phyloP scores from a whole-genome alignment of 2,113 vertebrate species.

The Alaudala cheleensis region DNA sequence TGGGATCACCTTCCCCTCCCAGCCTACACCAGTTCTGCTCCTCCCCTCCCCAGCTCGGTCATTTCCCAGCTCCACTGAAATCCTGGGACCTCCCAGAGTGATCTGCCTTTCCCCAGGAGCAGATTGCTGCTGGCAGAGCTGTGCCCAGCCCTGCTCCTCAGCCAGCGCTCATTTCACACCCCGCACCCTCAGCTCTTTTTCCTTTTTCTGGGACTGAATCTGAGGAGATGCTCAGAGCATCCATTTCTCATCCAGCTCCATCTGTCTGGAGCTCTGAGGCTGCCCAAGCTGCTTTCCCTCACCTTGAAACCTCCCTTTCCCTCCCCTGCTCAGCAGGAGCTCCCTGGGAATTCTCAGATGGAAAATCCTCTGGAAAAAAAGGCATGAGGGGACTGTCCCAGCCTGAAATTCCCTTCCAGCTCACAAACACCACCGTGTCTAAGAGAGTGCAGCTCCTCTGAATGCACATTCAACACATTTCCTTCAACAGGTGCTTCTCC shows the following conservation, averaged over 20 bases:
- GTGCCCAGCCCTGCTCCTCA: not conserved
- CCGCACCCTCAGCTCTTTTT: not conserved
- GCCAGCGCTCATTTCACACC: not conserved
- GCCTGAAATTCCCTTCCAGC: not conserved
- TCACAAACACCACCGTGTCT: not conserved
- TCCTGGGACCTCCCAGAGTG: not conserved
- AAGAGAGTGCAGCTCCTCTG: not conserved
- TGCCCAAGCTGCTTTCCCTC: not conserved
- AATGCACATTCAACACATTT: not conserved
- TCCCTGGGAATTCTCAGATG: constrained; percentile 12
- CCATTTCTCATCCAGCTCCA: not conserved
- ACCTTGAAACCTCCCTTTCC: not conserved
- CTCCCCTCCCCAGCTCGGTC: not conserved
- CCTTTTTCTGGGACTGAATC: not conserved
- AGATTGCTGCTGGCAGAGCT: not conserved
- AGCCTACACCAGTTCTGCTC: not conserved
- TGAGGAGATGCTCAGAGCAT: not conserved
- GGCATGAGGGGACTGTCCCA: not conserved
- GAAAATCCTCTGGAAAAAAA: not conserved
- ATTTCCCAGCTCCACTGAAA: not conserved
- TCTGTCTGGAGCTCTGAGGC: not conserved
- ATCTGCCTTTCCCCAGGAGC: not conserved
- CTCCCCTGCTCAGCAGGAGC: not conserved
- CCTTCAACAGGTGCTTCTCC: not conserved
- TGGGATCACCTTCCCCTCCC: not conserved